Evolutionary conservation across 1,140 invertebrate genomes (phyloP).

Genomic region (Chrysoperla carnea): DNA sequence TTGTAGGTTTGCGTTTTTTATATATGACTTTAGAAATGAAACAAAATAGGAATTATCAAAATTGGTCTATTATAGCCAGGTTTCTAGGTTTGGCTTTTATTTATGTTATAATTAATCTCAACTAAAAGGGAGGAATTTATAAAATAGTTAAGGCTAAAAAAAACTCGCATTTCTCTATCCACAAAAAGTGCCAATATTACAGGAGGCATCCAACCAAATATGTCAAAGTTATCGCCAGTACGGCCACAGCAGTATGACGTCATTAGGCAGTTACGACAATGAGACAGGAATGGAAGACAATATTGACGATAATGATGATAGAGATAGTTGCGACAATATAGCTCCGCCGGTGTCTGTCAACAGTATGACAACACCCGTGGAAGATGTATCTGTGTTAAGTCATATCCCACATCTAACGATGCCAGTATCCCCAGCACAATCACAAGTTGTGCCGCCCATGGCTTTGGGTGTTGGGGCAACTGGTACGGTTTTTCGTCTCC

Average conservation of each 20-base stretch:
- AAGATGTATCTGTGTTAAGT: neutral
- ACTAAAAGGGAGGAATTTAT: too few species aligned
- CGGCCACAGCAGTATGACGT: constrained; percentile 14
- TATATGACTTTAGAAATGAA: too few species aligned
- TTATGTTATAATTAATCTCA: too few species aligned
- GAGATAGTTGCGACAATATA: constrained; percentile 6
- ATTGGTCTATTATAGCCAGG: too few species aligned
- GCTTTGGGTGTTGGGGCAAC: constrained; percentile 23
- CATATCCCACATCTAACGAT: constrained; percentile 8
- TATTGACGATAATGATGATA: constrained; percentile 12
- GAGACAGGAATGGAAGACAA: constrained; percentile 15
- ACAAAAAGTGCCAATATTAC: constrained; percentile 15
- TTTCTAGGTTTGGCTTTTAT: too few species aligned
- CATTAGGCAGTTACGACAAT: constrained; percentile 16
- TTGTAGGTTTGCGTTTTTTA: too few species aligned
- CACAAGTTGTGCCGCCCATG: constrained; percentile 6
- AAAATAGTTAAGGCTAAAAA: too few species aligned
- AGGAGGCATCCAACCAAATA: constrained; percentile 24
- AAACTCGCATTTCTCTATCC: constrained; percentile 4
- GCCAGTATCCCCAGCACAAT: constrained; percentile 20
- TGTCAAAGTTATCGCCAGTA: constrained; percentile 16
- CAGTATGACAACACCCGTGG: constrained; percentile 10
- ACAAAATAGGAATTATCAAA: too few species aligned
- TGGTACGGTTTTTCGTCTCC: constrained; percentile 60
- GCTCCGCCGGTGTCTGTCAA: constrained; percentile 18